Evolutionary conservation across 2,113 vertebrate genomes (phyloP), one percentile per base, ranked within the genome.

Genomic region (Scartelaos histophorus): DNA sequence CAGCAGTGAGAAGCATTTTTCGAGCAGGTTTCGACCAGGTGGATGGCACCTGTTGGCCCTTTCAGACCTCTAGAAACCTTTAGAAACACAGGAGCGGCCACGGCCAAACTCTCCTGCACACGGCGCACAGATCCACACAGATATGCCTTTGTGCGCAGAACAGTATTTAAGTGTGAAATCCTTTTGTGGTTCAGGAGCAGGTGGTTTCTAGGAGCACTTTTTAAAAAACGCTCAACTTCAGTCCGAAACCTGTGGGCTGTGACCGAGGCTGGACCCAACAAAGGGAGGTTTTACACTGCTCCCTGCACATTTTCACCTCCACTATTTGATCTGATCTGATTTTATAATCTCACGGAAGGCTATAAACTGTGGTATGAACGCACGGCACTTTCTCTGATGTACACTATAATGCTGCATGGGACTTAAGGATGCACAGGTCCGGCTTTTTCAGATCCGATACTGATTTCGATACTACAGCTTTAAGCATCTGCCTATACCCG

Each of bases 41-140:
- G 87, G 80, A 79, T 77, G 73, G 83, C 88, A 91, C 85, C 86
- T 91, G 88, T 88, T 87, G 70, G 81, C 75, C 73, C 81, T 78
- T 80, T 84, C 75, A 81, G 53, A 66, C 38, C 61, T 65, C 47
- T 61, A 74, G 57, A 56, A 74, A 57, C 49, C 77, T 81, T 78
- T 35, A 76, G 70, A 72, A 58, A 86, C 56, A 77, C 85, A 80
- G 85, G 73, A 85, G 72, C 61, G 69, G 45, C 70, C 75, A 51
- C 72, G 62, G 24, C 58, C 34, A 61, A 80, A 54, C 51, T 54
- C 11, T 21, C 2, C 51, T 54, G 51, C 73, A 29, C 25, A 47
- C 53, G 79, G 51, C 76, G 47, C 74, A 64, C 49, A 54, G 56
- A 69, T 66, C 68, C 65, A 35, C 66, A 71, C 58, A 51, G 51